Evolutionary conservation across 2,113 vertebrate genomes (phyloP), one percentile per base, ranked within the genome.

Genomic region (Tachuris rubrigastra): DNA sequence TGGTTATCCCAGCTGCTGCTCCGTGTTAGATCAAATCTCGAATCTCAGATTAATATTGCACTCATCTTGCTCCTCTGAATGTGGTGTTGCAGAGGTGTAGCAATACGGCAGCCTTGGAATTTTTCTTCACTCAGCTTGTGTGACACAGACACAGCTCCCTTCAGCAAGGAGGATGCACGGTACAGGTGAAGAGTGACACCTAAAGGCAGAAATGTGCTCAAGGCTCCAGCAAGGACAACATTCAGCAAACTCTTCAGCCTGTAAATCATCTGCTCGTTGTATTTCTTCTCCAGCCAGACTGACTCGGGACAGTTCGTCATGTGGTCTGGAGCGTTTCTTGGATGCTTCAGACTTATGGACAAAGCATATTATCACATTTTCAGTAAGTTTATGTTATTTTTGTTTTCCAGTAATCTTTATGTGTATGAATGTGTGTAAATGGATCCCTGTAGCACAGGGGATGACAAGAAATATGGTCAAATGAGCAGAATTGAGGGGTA

Each of bases 191-290:
- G 66, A 46, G 37, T 87, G 88, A 78, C 96, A 93, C 72, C 94
- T 96, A 87, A 94, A 85, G 95, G 94, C 91, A 84, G 24, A 41
- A 67, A 73, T 6, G 73, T n/a, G 69, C 77, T 63, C 44, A 52
- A 46, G 60, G 68, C 56, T 77, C 60, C 65, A 50, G 56, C 27
- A 14, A 44, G 62, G 46, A 50, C 39, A 80, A 44, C 75, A n/a
- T 4, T 2, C 47, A 42, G 37, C 0, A 0, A 69, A n/a, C 12
- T 8, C 16, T 44, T 67, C 39, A 63, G 20, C 65, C 44, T 47
- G 4, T 10, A 23, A 52, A 59, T 58, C 47, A 47, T 16, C 19
- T 18, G 13, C 49, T 53, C 25, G 28, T 16, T 62, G 44, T 22
- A 5, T 85, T 92, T 82, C 68, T 68, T 67, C 59, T 67, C 56